phyloP scores from a whole-genome alignment of 2,113 vertebrate genomes.

The Herpailurus yagouaroundi region DNA sequence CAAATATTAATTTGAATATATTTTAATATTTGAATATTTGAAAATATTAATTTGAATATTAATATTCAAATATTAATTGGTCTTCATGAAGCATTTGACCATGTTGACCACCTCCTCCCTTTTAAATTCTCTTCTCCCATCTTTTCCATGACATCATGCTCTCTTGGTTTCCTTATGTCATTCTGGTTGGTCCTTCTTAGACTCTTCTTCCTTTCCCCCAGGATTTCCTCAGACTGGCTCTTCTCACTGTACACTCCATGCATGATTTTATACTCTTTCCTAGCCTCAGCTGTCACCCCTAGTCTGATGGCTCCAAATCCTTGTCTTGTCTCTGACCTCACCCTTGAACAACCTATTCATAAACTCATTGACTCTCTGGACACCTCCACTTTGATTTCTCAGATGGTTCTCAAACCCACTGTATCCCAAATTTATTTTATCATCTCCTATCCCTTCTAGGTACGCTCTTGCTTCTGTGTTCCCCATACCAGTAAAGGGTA shows the following conservation, averaged over 20 bases:
- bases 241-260: background rate
- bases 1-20: background rate
- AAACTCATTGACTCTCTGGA: background rate
- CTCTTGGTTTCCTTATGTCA: background rate
- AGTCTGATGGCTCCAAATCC: background rate
- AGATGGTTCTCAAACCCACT: background rate
- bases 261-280: background rate
- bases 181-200: background rate
- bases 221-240: background rate
- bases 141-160: background rate
- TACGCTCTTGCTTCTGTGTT: background rate
- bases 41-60: too few species aligned
- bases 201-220: background rate
- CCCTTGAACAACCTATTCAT: background rate
- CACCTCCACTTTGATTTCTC: background rate
- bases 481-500: background rate
- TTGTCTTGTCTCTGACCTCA: background rate
- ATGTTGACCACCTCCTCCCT: background rate
- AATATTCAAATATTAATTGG: background rate
- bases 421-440: background rate
- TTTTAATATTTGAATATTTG: too few species aligned
- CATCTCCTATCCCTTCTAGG: background rate
- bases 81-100: background rate
- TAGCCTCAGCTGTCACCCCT: background rate
- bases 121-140: background rate